A percentile compares a stretch with the other conserved stretches of the same genome.
Evolutionary conservation across 2,797 vertebrate genomes (phyloP).

Genomic region (Esox lucius): DNA sequence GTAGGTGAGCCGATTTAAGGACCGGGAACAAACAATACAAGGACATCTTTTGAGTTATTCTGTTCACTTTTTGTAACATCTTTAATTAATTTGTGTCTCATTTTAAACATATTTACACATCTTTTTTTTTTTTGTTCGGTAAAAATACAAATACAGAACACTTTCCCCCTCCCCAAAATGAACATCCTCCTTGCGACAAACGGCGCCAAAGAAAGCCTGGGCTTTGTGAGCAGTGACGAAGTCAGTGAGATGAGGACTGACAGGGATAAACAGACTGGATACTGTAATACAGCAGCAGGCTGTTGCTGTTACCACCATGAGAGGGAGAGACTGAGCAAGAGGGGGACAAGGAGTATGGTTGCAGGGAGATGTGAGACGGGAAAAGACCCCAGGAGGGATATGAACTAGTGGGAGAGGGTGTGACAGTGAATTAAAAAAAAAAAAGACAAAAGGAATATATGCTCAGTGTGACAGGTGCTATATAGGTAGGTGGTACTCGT

Average conservation of each 20-base stretch:
- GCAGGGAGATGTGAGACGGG: neutral
- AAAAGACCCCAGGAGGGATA: neutral
- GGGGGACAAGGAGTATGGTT: neutral
- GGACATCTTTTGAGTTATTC: constrained; percentile 22
- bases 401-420: neutral
- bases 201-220: constrained; percentile 36
- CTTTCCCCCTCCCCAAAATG: constrained; percentile 73
- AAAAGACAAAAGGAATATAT: constrained; percentile 1
- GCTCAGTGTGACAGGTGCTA: neutral
- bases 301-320: constrained; percentile 28
- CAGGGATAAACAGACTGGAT: constrained; percentile 4
- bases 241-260: constrained; percentile 10
- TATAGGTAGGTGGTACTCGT: neutral
- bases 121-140: constrained; percentile 70
- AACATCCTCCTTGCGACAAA: constrained; percentile 47
- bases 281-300: constrained; percentile 27
- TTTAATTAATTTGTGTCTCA: constrained; percentile 80
- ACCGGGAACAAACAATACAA: neutral
- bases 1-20: neutral
- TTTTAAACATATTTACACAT: constrained; percentile 85
- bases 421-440: neutral
- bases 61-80: constrained; percentile 75
- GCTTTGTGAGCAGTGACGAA: constrained; percentile 38
- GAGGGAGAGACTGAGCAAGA: constrained; percentile 9
- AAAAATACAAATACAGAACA: constrained; percentile 85